These are phyloP conservation scores for Larimichthys polyactis DNA, from an alignment of 2,113 vertebrate genomes.

Conservation along the genomic window DNA sequence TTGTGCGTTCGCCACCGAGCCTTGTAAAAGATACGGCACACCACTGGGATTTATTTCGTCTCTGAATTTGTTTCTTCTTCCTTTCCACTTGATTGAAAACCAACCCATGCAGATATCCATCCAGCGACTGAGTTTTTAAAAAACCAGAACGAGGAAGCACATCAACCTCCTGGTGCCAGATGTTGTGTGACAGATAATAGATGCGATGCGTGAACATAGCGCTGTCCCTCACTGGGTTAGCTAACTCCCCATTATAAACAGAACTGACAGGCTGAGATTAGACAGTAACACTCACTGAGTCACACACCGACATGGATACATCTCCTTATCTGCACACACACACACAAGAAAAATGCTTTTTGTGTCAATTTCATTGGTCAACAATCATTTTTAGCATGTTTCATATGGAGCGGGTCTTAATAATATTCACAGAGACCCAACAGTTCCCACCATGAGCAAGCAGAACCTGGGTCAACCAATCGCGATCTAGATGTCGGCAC, in stretches of 20 bases:
- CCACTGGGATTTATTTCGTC: slow-evolving; percentile 48
- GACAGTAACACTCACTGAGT: slow-evolving; percentile 33
- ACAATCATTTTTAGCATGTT: background rate
- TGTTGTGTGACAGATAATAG: slow-evolving; percentile 83
- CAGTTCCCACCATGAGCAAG: too few relatives aligned
- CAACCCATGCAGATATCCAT: slow-evolving; percentile 63
- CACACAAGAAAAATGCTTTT: background rate
- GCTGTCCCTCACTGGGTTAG: slow-evolving; percentile 49
- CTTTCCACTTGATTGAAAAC: slow-evolving; percentile 65
- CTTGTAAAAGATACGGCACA: slow-evolving; percentile 32
- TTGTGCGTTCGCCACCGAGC: slow-evolving; percentile 42
- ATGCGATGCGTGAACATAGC: slow-evolving; percentile 62
- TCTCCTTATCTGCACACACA: background rate
- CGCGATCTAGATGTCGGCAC: too few relatives aligned
- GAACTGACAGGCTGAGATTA: slow-evolving; percentile 76
- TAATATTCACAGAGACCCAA: too few relatives aligned
- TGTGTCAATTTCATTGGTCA: background rate
- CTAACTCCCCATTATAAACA: slow-evolving; percentile 72
- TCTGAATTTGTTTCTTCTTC: slow-evolving; percentile 49
- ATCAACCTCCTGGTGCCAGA: slow-evolving; percentile 76
- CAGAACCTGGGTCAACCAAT: too few relatives aligned
- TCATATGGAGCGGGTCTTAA: too few relatives aligned
- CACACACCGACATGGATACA: background rate
- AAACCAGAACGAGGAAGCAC: slow-evolving; percentile 68
- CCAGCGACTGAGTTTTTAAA: slow-evolving; percentile 75